phyloP scores from a whole-genome alignment of 2,888 invertebrate species.

The Coelinius sp. region DNA sequence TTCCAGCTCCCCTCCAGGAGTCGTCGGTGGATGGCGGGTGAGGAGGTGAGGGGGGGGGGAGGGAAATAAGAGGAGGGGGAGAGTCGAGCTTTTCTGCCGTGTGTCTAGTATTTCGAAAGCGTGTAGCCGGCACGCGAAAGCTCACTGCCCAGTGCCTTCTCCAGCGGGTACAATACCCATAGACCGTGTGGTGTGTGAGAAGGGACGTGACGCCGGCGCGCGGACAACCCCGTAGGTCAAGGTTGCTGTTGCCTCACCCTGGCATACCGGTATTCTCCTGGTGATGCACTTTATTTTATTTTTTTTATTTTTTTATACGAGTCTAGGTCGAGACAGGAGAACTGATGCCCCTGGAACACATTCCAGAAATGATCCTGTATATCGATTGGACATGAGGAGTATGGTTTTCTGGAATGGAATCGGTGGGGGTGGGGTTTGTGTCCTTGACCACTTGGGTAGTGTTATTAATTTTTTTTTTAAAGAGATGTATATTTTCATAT shows the following conservation, averaged over 20 bases:
- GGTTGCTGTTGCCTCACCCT: constrained; percentile 52
- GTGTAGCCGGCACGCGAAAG: constrained; percentile 21
- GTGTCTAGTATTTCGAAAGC: not conserved
- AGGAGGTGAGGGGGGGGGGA: not conserved
- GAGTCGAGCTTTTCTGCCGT: not conserved
- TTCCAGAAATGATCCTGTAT: not conserved
- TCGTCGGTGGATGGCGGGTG: not conserved
- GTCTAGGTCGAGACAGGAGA: not conserved
- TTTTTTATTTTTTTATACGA: not conserved
- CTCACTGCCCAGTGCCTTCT: not conserved
- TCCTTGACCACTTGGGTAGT: not conserved
- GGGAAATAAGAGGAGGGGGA: constrained; percentile 8
- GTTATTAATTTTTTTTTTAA: not conserved
- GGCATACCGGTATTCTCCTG: constrained; percentile 12
- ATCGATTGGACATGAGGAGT: not conserved
- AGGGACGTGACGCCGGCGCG: constrained; percentile 67
- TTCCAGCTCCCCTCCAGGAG: not conserved
- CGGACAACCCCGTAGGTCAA: constrained; percentile 66
- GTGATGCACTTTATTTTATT: not conserved
- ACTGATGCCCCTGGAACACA: not conserved
- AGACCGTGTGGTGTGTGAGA: no score
- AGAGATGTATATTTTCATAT: not conserved
- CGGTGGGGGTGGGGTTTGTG: not conserved
- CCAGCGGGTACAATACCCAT: no score
- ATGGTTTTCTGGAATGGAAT: no score